A percentile compares a stretch with the other conserved stretches of the same genome.
phyloP scores from a whole-genome alignment of 2,113 vertebrate genomes.

The Synodontis membranacea region DNA sequence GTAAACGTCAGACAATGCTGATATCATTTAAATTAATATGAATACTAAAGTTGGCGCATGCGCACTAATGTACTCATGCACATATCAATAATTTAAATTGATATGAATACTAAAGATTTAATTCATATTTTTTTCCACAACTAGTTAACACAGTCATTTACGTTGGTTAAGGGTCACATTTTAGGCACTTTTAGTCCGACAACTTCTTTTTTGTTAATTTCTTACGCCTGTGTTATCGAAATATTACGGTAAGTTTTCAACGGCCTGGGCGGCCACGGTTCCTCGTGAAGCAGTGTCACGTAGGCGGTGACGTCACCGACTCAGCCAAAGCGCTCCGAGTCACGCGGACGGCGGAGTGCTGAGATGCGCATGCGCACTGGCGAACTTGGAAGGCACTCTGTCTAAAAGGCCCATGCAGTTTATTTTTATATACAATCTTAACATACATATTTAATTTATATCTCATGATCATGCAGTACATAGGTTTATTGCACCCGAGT shows the following conservation, averaged over 20 bases:
- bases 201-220: background rate
- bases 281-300: constrained; percentile 65
- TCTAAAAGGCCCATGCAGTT: background rate
- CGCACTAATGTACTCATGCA: too few relatives aligned
- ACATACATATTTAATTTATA: background rate
- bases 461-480: background rate
- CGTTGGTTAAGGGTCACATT: background rate
- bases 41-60: too few relatives aligned
- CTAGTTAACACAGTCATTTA: background rate
- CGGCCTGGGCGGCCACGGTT: constrained; percentile 59
- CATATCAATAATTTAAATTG: background rate
- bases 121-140: too few relatives aligned
- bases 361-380: constrained; percentile 30
- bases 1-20: background rate
- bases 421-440: background rate
- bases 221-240: background rate
- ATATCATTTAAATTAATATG: background rate
- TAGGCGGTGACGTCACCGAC: constrained; percentile 58
- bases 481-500: background rate
- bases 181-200: background rate
- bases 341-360: constrained; percentile 70
- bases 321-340: constrained; percentile 23
- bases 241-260: constrained; percentile 4
- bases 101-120: background rate
- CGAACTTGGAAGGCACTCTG: background rate